Evolutionary conservation across 2,113 vertebrate species (phyloP).

Genomic region (Cettia cetti): DNA sequence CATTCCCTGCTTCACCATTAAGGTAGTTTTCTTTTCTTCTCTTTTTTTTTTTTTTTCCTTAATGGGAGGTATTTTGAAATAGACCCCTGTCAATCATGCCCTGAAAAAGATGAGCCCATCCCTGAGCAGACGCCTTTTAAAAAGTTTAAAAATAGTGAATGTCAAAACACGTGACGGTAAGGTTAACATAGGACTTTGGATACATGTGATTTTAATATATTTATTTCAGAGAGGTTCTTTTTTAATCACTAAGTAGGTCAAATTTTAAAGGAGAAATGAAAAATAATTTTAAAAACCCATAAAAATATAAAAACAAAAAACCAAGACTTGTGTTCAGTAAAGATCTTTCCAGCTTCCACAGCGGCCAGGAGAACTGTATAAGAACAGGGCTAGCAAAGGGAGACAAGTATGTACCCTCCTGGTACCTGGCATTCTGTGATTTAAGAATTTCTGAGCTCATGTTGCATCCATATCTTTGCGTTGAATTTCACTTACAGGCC

Average conservation of each 20-base stretch:
- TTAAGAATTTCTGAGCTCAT: not conserved
- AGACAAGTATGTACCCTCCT: not conserved
- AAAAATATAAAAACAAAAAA: too few species aligned
- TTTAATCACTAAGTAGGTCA: not conserved
- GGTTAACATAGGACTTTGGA: not conserved
- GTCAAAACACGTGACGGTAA: not conserved
- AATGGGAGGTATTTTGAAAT: slow-evolving; percentile 28
- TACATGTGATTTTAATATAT: not conserved
- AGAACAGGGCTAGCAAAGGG: not conserved
- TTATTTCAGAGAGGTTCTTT: not conserved
- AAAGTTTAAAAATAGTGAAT: not conserved
- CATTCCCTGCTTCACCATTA: slow-evolving; percentile 34
- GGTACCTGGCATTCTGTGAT: not conserved
- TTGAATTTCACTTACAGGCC: not conserved
- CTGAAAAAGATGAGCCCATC: not conserved
- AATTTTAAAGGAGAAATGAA: not conserved
- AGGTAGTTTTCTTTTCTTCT: slow-evolving; percentile 14
- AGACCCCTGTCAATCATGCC: slow-evolving; percentile 8
- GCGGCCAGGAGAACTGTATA: not conserved
- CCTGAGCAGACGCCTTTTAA: not conserved
- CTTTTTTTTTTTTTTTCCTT: not conserved
- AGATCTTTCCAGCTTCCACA: not conserved
- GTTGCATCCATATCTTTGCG: not conserved
- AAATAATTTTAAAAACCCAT: not conserved
- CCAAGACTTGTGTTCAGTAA: not conserved